Evolutionary conservation across 2,797 vertebrate genomes (phyloP), one percentile per base, ranked within the genome.

Genomic region (Tadarida brasiliensis): DNA sequence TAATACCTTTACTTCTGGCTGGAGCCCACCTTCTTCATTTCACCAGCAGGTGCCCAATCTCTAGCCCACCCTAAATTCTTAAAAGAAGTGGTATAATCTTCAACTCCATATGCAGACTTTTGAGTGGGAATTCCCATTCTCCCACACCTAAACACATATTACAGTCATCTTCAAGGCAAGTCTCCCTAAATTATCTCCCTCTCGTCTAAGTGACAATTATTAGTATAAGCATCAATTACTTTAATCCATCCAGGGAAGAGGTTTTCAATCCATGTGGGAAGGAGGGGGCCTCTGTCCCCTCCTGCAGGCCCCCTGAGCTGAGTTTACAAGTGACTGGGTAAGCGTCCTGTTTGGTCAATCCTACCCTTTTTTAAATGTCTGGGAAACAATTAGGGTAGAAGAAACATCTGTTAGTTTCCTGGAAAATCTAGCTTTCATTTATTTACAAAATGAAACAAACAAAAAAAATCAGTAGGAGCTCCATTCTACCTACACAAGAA

Each of bases 341-440:
- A 59, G 49, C 11, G 19, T 49, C 28, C 56, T 26, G 35, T 54
- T 28, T 54, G 16, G 61, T 35, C 86, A 63, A 67, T 35, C 65
- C 73, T 51, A 61, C 9, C 54, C 39, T 76, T 92, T 90, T 84
- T 7, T 30, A 86, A 88, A 92, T 17, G 7, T 77, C 26, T 67
- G 56, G 22, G 71, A 93, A 95, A 95, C 28, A 68, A 67, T n/a
- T 74, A 87, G 84, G n/a, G 22, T 28, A 89, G 80, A 73, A 83
- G 10, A 57, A 84, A 59, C 20, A 59, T 57, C 35, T 49, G 78
- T 90, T 47, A 1, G 1, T 73, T 84, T 91, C 47, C 71, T 68
- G 56, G 26, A 49, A 89, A 96, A 63, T 67, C 30, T 92, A 96
- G 68, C 26, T 76, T 92, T 80, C 49, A 56, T 73, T 91, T 87